Conservation (phyloP, 1,140 invertebrate genomes). For the Luehdorfia chinensis region DNA sequence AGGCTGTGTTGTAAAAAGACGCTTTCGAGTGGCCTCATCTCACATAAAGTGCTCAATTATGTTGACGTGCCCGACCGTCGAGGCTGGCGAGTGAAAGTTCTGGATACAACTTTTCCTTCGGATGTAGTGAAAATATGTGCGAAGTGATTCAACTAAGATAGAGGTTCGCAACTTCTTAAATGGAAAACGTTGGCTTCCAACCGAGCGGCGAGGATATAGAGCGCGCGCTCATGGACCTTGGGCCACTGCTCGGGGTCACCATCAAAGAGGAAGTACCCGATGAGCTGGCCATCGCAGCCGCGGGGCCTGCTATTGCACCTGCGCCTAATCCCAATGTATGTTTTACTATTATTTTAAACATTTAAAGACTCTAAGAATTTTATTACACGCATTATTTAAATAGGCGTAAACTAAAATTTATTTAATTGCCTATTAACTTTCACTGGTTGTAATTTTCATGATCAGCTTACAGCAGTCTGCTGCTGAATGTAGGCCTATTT, state of each 20-base stretch:
- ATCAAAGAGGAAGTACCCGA: constrained; percentile 69
- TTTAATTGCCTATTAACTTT: background rate
- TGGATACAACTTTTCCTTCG: constrained; percentile 26
- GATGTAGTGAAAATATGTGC: constrained; percentile 39
- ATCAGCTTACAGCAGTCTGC: no score
- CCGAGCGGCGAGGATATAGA: constrained; percentile 64
- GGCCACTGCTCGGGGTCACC: constrained; percentile 64
- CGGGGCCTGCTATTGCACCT: constrained; percentile 23
- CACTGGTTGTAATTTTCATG: no score
- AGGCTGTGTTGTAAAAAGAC: constrained; percentile 19
- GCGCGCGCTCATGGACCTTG: constrained; percentile 68
- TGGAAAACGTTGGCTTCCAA: constrained; percentile 62
- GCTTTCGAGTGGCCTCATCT: constrained; percentile 29
- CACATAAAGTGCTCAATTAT: constrained; percentile 32
- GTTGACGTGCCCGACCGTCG: constrained; percentile 51
- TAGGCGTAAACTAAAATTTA: no score
- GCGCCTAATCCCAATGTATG: constrained; percentile 31
- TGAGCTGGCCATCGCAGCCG: constrained; percentile 35
- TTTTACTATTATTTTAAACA: background rate
- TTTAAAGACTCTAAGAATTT: background rate
- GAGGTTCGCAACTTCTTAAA: constrained; percentile 22
- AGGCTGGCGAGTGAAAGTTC: constrained; percentile 61
- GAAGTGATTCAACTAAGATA: constrained; percentile 27
- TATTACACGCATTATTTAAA: no score
- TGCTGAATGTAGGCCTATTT: no score